A percentile compares a stretch with the other conserved stretches of the same genome.
These are phyloP conservation scores for Melitaea cinxia DNA, from an alignment of 1,140 invertebrate species.

Conservation along the genomic window DNA sequence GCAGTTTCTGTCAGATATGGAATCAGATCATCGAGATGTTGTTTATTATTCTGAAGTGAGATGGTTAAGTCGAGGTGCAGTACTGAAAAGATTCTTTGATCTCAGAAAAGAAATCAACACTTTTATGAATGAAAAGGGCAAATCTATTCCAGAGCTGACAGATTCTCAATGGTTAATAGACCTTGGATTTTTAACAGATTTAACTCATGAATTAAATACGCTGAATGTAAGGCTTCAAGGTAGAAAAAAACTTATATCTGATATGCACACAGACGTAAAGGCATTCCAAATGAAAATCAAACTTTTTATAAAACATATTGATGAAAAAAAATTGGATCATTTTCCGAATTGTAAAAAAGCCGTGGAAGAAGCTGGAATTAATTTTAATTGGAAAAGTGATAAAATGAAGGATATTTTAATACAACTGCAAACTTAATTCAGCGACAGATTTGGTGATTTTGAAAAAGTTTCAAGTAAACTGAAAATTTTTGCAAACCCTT, in stretches of 20 bases:
- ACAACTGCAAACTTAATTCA: conserved; percentile 21
- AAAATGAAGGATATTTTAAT: conserved; percentile 27
- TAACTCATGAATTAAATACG: conserved; percentile 26
- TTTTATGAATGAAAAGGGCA: conserved; percentile 4
- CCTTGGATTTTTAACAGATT: conserved; percentile 14
- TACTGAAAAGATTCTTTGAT: conserved; percentile 25
- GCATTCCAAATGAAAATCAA: conserved; percentile 44
- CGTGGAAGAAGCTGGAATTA: conserved; percentile 22
- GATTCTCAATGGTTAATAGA: conserved; percentile 36
- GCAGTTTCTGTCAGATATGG: too few species aligned
- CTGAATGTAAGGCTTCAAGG: conserved; percentile 22
- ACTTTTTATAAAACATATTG: conserved; percentile 5
- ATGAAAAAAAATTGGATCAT: conserved; percentile 36
- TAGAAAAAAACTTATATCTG: conserved; percentile 12
- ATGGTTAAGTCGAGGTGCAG: too few species aligned
- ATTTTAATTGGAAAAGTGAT: conserved; percentile 21
- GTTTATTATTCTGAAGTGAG: too few species aligned
- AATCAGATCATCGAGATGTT: too few species aligned
- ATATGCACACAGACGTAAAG: conserved; percentile 32
- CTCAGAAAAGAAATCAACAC: conserved; percentile 36
- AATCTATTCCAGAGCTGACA: conserved; percentile 40
- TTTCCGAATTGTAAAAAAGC: conserved; percentile 31
- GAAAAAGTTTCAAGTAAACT: conserved; percentile 21
- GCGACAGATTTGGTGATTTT: conserved; percentile 16
- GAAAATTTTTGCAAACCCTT: conserved; percentile 19